Conservation (phyloP, 2,888 invertebrate genomes). For the Agrotis segetum region DNA sequence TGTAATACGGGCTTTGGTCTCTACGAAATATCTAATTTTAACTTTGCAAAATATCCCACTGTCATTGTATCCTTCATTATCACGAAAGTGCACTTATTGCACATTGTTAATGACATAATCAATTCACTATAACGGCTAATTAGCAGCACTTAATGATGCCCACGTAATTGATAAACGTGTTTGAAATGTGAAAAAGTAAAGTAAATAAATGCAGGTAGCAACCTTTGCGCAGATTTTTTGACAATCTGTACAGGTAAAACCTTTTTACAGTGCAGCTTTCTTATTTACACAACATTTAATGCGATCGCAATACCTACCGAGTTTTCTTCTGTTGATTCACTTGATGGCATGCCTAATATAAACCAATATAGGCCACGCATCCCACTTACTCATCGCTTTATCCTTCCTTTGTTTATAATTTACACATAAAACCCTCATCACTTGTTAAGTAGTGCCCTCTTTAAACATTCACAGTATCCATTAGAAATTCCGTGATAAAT, state of each 20-base stretch:
- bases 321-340: slow-evolving; percentile 49
- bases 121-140: slow-evolving; percentile 44
- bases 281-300: slow-evolving; percentile 1
- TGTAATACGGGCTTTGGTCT: too few relatives aligned
- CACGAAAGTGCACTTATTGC: slow-evolving; percentile 41
- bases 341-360: slow-evolving; percentile 32
- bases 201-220: slow-evolving; percentile 3
- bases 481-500: slow-evolving; percentile 2
- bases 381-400: slow-evolving; percentile 73
- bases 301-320: slow-evolving; percentile 6
- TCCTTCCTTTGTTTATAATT: slow-evolving; percentile 69
- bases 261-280: background rate
- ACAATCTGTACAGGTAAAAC: background rate
- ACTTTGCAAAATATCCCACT: background rate
- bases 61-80: background rate
- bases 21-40: background rate
- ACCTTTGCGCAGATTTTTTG: background rate
- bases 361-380: slow-evolving; percentile 46
- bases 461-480: slow-evolving; percentile 24
- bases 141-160: slow-evolving; percentile 37
- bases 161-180: slow-evolving; percentile 54
- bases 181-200: slow-evolving; percentile 45
- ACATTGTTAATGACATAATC: slow-evolving; percentile 53
- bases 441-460: slow-evolving; percentile 31
- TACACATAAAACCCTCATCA: slow-evolving; percentile 50